Evolutionary conservation across 2,888 invertebrate species (phyloP).

Genomic region (Clistopyga incitator): DNA sequence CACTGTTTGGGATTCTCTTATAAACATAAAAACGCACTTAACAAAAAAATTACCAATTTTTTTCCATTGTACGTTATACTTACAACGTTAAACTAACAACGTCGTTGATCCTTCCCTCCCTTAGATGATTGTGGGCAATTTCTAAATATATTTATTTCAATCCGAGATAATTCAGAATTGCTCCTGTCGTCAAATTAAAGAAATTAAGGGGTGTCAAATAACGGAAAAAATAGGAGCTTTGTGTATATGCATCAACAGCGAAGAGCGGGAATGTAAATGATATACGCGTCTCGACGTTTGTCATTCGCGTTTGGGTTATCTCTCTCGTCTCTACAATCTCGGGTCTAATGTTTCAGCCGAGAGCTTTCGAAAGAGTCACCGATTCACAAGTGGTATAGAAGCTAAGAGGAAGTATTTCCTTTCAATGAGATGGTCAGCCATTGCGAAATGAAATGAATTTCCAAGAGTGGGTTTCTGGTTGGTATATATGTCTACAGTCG

Average conservation of each 20-base stretch:
- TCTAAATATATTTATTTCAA: no score
- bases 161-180: no score
- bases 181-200: no score
- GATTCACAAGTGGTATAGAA: background rate
- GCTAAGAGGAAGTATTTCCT: background rate
- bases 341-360: constrained; percentile 19
- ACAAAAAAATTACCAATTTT: no score
- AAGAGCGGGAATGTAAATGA: constrained; percentile 39
- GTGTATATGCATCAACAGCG: constrained; percentile 22
- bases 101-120: no score
- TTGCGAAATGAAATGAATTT: constrained; percentile 21
- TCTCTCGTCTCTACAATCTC: constrained; percentile 36
- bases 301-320: constrained; percentile 47
- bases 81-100: no score
- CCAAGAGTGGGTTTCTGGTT: background rate
- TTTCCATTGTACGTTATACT: no score
- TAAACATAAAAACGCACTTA: no score
- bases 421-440: constrained; percentile 25
- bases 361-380: constrained; percentile 1
- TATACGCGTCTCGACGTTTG: constrained; percentile 51
- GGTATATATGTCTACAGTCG: background rate
- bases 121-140: no score
- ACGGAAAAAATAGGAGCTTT: no score
- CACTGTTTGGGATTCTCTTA: no score
- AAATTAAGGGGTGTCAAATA: no score